Base-by-base conservation (phyloP, 2,797 vertebrate genomes). In the Paguma larvata region DNA sequence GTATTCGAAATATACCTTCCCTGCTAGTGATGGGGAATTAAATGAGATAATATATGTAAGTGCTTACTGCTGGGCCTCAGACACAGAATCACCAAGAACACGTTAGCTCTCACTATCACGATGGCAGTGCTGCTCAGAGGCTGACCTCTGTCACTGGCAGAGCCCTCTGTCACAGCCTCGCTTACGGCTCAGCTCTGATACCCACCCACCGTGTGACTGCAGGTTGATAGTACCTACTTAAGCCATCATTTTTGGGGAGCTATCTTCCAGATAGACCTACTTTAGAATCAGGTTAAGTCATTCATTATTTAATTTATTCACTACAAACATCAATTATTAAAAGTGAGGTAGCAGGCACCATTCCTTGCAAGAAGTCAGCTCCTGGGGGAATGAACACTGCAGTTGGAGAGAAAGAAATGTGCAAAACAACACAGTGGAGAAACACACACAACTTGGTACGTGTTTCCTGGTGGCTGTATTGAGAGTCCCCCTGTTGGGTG, bases 371-470 rank as follows among this genome's bases (percentile, higher is more conserved):
- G 72, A 77, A 80, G 30, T 48, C 44, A 3, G 30, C 6, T n/a
- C 53, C 62, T 41, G 34, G 5, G 85, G 65, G 70, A 34, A 15
- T 2, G 53, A 41, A 75, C 1, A 7, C 34, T 5, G 2, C 11
- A 12, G 19, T 51, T 51, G 10, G 19, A 38, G 46, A 77, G 63
- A 72, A 67, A 82, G 85, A 88, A 70, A n/a, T 23, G 5, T 4
- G 27, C 13, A 21, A 6, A 75, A 23, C 4, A 9, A 11, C 5
- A 21, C n/a, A 14, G 13, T 12, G 3, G 48, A 63, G 59, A 78
- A 25, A 85, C 11, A 0, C 6, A 0, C 30, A 23, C 11, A 59
- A 1, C n/a, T 27, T 14, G 63, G 27, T 3, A 6, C 3, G 0
- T 15, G 5, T 32, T 72, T 92, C 77, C 75, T n/a, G 77, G 77